These are phyloP conservation scores for Myzus persicae DNA, from an alignment of 1,140 invertebrate species.

Conservation along the genomic window DNA sequence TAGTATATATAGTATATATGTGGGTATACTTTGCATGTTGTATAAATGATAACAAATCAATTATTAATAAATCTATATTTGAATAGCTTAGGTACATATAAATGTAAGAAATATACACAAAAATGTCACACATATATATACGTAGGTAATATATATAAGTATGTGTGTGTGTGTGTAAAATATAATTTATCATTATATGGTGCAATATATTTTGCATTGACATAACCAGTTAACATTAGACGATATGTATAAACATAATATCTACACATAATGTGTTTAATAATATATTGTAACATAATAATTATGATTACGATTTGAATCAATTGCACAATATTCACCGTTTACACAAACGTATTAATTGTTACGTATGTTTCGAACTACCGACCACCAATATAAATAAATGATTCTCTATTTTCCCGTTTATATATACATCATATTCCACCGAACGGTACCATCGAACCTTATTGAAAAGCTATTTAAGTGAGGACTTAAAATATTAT, in stretches of 20 bases:
- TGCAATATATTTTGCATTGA: not conserved
- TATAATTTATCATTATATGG: not conserved
- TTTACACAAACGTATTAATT: not conserved
- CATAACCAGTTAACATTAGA: not conserved
- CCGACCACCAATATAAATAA: not conserved
- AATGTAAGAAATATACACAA: not conserved
- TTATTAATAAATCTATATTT: not conserved
- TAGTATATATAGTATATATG: too few relatives aligned
- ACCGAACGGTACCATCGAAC: not conserved
- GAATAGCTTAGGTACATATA: not conserved
- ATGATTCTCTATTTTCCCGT: not conserved
- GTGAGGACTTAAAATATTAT: not conserved
- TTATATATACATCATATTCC: not conserved
- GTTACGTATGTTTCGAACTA: not conserved
- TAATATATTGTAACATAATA: too few relatives aligned
- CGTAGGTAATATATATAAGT: not conserved
- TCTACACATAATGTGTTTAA: not conserved
- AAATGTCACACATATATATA: not conserved
- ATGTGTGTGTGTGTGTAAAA: too few relatives aligned
- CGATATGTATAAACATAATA: not conserved
- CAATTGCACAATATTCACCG: not conserved
- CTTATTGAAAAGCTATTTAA: not conserved
- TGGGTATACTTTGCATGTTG: not conserved
- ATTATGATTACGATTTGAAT: not conserved
- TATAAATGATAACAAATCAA: not conserved